Percentiles rank a stretch among this genome's conserved stretches.
Conservation (phyloP, 2,113 vertebrate genomes). For the Rhipidura dahli region DNA sequence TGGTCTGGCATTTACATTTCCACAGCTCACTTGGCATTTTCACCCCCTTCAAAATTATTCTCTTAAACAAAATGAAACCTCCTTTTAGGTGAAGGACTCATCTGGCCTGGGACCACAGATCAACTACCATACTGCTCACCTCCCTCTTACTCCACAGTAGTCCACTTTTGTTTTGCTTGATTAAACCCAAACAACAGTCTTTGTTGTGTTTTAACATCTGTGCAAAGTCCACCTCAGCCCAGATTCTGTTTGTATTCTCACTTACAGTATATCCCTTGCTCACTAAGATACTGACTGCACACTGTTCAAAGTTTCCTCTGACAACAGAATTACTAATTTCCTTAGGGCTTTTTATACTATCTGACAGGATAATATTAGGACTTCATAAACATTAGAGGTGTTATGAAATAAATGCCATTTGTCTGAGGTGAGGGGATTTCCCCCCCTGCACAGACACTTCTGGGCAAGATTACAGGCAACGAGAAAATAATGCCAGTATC, state of each 20-base stretch:
- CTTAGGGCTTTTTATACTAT: neutral
- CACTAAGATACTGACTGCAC: neutral
- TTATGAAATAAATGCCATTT: neutral
- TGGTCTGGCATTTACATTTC: neutral
- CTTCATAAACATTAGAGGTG: neutral
- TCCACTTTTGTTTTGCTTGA: neutral
- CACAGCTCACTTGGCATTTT: neutral
- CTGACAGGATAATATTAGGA: neutral
- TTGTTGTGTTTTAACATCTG: neutral
- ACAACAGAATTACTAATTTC: neutral
- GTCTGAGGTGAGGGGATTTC: neutral
- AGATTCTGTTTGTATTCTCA: neutral
- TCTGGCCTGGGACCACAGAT: neutral
- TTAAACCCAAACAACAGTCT: neutral
- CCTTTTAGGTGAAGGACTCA: neutral
- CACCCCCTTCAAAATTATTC: neutral
- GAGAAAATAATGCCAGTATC: neutral
- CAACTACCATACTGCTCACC: neutral
- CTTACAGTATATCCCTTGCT: neutral
- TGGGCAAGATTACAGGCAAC: neutral
- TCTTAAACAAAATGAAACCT: neutral
- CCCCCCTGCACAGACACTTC: neutral
- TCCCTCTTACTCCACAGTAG: neutral
- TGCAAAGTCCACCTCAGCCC: neutral
- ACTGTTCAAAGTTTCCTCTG: neutral